phyloP scores from a whole-genome alignment of 2,797 vertebrate species.

The Cheirogaleus major region DNA sequence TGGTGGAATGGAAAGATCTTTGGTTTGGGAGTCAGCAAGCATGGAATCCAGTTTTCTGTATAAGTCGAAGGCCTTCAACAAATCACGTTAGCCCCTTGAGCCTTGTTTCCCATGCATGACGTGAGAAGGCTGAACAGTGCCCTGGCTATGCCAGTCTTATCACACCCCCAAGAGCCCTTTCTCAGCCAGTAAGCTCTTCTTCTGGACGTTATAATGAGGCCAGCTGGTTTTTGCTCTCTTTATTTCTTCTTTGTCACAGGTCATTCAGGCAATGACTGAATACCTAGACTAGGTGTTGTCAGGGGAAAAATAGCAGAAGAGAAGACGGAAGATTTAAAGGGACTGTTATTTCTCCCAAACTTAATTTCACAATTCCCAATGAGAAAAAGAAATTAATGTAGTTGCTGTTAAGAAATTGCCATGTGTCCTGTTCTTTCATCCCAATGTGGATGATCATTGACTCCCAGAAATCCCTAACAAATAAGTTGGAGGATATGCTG shows the following conservation, averaged over 20 bases:
- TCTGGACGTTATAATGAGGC: neutral
- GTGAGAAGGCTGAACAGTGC: neutral
- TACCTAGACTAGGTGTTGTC: neutral
- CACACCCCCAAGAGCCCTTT: neutral
- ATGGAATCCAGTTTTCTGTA: neutral
- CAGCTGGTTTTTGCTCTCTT: neutral
- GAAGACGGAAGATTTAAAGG: constrained; percentile 2
- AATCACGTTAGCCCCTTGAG: too few relatives aligned
- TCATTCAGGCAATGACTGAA: neutral
- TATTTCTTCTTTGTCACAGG: neutral
- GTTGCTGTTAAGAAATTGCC: constrained; percentile 63
- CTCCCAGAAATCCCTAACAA: constrained; percentile 34
- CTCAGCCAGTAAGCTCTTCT: neutral
- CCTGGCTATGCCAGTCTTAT: neutral
- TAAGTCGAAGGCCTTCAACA: neutral
- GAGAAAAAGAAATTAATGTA: constrained; percentile 50
- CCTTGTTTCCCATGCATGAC: neutral
- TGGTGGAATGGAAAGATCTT: neutral
- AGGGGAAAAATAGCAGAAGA: neutral
- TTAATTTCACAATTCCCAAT: constrained; percentile 71
- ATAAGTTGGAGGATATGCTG: neutral
- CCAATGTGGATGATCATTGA: neutral
- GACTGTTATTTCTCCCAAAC: constrained; percentile 40
- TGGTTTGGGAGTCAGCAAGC: neutral
- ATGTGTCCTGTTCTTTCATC: constrained; percentile 31